Evolutionary conservation across 2,888 invertebrate species (phyloP).

Genomic region (Mythimna loreyi): DNA sequence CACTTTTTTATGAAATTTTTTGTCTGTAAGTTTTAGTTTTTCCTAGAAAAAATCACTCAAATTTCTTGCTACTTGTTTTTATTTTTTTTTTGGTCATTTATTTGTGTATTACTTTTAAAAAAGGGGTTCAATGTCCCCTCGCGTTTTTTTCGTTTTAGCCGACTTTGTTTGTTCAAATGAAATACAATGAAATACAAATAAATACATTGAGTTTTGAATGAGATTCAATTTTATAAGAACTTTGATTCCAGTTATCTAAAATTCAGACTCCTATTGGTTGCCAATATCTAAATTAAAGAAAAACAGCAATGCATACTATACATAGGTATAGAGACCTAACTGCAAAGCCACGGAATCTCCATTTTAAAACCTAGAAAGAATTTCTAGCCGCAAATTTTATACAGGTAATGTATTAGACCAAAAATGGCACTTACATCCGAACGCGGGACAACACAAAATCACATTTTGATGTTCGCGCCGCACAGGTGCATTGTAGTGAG

Average conservation of each 20-base stretch:
- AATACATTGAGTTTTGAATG: background rate
- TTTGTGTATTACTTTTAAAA: too few relatives aligned
- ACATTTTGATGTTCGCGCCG: constrained; percentile 54
- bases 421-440: constrained; percentile 60
- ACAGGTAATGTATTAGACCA: constrained; percentile 51
- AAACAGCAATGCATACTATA: background rate
- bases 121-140: too few relatives aligned
- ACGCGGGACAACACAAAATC: constrained; percentile 59
- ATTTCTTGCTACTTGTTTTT: too few relatives aligned
- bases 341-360: constrained; percentile 7
- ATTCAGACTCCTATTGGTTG: background rate
- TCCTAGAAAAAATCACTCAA: too few relatives aligned
- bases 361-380: constrained; percentile 40
- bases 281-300: background rate
- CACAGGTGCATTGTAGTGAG: constrained; percentile 60
- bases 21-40: too few relatives aligned
- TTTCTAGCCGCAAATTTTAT: constrained; percentile 37
- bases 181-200: too few relatives aligned
- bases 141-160: too few relatives aligned
- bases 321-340: background rate
- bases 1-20: too few relatives aligned
- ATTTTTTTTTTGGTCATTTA: too few relatives aligned
- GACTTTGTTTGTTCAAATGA: too few relatives aligned
- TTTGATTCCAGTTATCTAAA: background rate
- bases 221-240: background rate